Evolutionary conservation across 2,113 vertebrate species (phyloP).

Genomic region (Athene noctua): DNA sequence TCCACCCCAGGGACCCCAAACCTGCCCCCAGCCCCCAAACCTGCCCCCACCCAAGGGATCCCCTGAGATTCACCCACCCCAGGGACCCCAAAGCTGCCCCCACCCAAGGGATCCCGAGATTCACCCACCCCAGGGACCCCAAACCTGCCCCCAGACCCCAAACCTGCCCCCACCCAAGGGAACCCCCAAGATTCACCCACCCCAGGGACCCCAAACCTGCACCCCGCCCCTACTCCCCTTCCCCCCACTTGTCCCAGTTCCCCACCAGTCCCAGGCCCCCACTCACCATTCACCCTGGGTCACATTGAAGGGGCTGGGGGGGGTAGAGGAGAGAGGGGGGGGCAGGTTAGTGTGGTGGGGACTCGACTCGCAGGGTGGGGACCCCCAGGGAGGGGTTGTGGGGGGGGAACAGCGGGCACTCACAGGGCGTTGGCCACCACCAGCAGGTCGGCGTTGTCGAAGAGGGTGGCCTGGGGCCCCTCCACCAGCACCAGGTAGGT

Average conservation of each 20-base stretch:
- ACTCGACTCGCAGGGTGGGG: accelerated
- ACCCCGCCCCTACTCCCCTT: neutral
- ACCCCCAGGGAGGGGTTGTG: neutral
- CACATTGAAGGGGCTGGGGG: constrained; percentile 76
- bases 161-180: neutral
- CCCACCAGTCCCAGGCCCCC: neutral
- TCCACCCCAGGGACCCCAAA: neutral
- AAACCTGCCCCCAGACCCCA: no score
- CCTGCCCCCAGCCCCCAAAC: neutral
- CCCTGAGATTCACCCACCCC: neutral
- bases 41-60: neutral
- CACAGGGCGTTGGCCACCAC: constrained; percentile 91
- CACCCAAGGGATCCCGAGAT: neutral
- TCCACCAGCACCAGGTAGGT: constrained; percentile 89
- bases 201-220: neutral
- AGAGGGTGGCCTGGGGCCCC: constrained; percentile 89
- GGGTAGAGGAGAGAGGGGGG: no score
- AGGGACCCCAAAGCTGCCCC: neutral
- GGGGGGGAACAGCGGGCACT: constrained; percentile 47
- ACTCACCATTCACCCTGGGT: constrained; percentile 84
- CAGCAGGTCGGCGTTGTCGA: constrained; percentile 94
- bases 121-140: neutral
- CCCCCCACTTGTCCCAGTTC: neutral
- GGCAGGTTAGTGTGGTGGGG: neutral
- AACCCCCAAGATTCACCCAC: neutral